Percentiles rank a stretch among this genome's conserved stretches.
These are phyloP conservation scores for Netelia inedita DNA, from an alignment of 2,888 invertebrate genomes.

Conservation along the genomic window DNA sequence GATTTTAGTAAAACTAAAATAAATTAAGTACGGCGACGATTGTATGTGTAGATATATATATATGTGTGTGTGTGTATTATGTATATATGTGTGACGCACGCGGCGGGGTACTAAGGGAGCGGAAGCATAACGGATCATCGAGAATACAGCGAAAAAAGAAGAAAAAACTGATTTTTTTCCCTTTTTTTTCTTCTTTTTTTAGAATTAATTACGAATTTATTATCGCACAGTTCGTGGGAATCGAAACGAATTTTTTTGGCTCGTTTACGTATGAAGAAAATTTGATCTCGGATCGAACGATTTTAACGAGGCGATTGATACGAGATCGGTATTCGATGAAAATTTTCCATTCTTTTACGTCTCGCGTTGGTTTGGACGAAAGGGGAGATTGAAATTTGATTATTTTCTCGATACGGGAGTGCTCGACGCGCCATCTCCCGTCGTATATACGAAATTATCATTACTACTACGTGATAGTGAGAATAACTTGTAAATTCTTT, in stretches of 20 bases:
- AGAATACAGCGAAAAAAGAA: constrained; percentile 65
- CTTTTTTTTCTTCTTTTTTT: background rate
- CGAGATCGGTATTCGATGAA: no score
- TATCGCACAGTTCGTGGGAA: background rate
- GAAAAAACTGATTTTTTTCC: constrained; percentile 17
- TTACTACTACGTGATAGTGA: constrained; percentile 13
- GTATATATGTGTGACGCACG: constrained; percentile 68
- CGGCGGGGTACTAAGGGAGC: constrained; percentile 68
- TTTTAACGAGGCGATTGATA: no score
- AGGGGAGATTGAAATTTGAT: background rate
- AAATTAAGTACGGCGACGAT: constrained; percentile 82
- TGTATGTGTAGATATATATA: background rate
- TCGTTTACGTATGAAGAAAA: no score
- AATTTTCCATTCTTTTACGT: no score
- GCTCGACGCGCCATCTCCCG: constrained; percentile 13
- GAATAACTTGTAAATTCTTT: constrained; percentile 26
- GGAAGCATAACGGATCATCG: constrained; percentile 60
- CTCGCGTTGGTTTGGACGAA: background rate
- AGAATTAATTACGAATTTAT: background rate
- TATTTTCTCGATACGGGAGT: constrained; percentile 14
- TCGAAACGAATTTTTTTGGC: no score
- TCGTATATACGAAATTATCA: constrained; percentile 20
- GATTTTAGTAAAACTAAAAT: constrained; percentile 75
- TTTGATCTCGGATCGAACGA: no score
- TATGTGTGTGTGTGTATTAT: background rate